These are phyloP conservation scores for Pogonocichla stellata DNA, from an alignment of 2,113 vertebrate genomes.

Conservation along the genomic window DNA sequence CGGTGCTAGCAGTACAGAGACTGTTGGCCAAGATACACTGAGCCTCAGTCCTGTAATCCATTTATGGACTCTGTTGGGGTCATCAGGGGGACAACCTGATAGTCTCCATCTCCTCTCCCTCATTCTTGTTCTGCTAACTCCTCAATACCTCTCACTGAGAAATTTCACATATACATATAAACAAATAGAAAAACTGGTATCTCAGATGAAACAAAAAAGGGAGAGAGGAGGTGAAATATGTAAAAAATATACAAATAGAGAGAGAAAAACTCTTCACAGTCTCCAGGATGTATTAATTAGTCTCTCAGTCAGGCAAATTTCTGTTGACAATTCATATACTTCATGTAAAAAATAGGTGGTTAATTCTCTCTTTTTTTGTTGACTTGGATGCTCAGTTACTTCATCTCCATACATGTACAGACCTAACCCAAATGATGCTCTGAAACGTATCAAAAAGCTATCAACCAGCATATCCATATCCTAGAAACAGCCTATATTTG, in stretches of 20 bases:
- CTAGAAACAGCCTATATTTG: neutral
- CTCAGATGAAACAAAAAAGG: neutral
- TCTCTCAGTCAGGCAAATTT: neutral
- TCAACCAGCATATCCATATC: neutral
- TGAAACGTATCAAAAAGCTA: neutral
- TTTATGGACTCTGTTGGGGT: neutral
- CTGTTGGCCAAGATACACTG: neutral
- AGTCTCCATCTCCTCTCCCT: neutral
- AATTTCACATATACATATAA: neutral
- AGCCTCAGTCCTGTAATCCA: neutral
- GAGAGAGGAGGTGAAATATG: neutral
- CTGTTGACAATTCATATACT: neutral
- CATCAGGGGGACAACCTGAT: neutral
- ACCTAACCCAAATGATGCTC: neutral
- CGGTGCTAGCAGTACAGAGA: neutral
- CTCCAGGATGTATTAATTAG: neutral
- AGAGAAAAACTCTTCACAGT: neutral
- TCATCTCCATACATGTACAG: neutral
- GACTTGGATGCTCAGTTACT: neutral
- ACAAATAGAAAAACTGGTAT: neutral
- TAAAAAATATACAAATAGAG: neutral
- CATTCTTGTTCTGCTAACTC: neutral
- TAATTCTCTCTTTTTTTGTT: neutral
- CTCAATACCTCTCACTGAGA: neutral
- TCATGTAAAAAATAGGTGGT: rapidly evolving